Evolutionary conservation across 2,113 vertebrate species (phyloP).

Genomic region (Orientallactaga bullata): DNA sequence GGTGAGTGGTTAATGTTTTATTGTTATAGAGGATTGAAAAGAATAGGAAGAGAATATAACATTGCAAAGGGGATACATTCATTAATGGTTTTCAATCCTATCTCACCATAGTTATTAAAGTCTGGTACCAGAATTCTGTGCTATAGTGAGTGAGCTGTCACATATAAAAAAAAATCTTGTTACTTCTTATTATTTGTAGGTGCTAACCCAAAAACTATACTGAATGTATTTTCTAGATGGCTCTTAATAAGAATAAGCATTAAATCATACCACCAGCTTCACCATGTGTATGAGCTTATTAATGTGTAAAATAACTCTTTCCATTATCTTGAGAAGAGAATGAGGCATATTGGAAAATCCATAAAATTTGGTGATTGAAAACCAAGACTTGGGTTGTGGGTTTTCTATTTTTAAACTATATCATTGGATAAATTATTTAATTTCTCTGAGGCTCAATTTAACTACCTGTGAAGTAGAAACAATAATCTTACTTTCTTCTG

Average conservation of each 20-base stretch:
- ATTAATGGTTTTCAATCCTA: slow-evolving; percentile 28
- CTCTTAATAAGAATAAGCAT: slow-evolving; percentile 29
- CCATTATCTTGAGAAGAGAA: slow-evolving; percentile 1
- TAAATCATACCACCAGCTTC: neutral
- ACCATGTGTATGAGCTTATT: slow-evolving; percentile 14
- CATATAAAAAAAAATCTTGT: slow-evolving; percentile 32
- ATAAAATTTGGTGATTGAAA: slow-evolving; percentile 55
- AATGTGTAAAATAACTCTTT: slow-evolving; percentile 27
- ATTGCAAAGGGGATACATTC: neutral
- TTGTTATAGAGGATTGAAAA: slow-evolving; percentile 18
- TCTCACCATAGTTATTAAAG: slow-evolving; percentile 40
- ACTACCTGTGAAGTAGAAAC: slow-evolving; percentile 49
- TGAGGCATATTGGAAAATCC: slow-evolving; percentile 24
- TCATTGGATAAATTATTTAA: neutral
- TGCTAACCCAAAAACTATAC: slow-evolving; percentile 9
- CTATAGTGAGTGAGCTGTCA: neutral
- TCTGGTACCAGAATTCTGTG: slow-evolving; percentile 51
- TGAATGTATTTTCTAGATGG: slow-evolving; percentile 50
- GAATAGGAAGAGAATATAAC: slow-evolving; percentile 15
- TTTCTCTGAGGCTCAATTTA: slow-evolving; percentile 55
- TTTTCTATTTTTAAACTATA: slow-evolving; percentile 20
- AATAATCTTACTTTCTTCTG: slow-evolving; percentile 27
- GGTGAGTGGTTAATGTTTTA: slow-evolving; percentile 82
- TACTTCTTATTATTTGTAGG: slow-evolving; percentile 39
- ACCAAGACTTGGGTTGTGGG: slow-evolving; percentile 8